Evolutionary conservation across 2,797 vertebrate species (phyloP), one percentile per base, ranked within the genome.

Genomic region (Malurus leucopterus): DNA sequence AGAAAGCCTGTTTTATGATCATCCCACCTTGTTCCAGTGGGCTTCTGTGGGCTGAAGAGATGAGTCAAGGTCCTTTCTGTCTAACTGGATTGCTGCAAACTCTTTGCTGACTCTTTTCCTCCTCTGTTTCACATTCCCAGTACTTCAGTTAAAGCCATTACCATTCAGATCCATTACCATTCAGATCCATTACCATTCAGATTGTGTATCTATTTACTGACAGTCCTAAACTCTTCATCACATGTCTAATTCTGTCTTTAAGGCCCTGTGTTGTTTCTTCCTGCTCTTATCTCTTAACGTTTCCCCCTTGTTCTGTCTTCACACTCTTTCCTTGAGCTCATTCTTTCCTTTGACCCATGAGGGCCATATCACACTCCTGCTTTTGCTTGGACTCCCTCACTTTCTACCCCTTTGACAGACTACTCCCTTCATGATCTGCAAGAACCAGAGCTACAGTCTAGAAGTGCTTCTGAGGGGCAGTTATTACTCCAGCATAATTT

Each of bases 321-420:
- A 51, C 11, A 15, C 4, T 26, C 21, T 59, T 82, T 55, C 10
- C 24, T 61, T 3, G 2, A 54, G 24, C 9, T 83, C 5, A 8
- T 87, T 59, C 15, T 64, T 74, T n/a, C 50, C 38, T 67, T 65
- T 74, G 44, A 24, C 71, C 65, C 47, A 36, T 24, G 46, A 68
- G 54, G 13, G 9, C 15, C 63, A 1, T 36, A 36, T 68, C 53
- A 57, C 4, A 2, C 23, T 69, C 26, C 13, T 59, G 36, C 19
- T 86, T 21, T 55, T 59, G 9, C 57, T 67, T 0, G 0, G 21
- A 50, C 8, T 57, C 6, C 15, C 6, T 51, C 18, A 8, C 3
- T 55, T 63, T 55, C n/a, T 38, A 1, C n/a, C 26, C 13, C 29
- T 9, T 63, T 1, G 0, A 13, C 26, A 76, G 47, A 67, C 3